Evolutionary conservation across 2,113 vertebrate species (phyloP), one percentile per base, ranked within the genome.

Genomic region (Mola mola): DNA sequence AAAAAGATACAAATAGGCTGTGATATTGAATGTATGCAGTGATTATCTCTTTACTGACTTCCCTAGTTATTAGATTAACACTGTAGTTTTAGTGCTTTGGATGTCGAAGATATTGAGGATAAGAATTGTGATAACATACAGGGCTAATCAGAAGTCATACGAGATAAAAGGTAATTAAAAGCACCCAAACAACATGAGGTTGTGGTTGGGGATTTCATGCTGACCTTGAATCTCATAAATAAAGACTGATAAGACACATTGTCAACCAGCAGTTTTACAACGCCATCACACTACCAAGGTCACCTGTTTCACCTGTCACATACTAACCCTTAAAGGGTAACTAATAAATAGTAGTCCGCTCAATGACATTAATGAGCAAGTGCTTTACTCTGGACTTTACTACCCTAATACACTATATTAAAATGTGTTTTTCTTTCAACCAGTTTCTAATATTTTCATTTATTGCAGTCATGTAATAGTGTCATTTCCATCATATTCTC

Each of bases 221-320:
- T 75, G 75, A 62, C 70, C 78, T 83, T 83, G 60, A 78, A 43
- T 42, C 20, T 43, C 3, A 3, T 0, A 24, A 62, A 86, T 50
- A 66, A 69, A 36, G 20, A 17, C 37, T 52, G 53, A 69, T 57
- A 73, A 9, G 24, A 61, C 19, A 17, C 28, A 33, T 43, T 7
- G 57, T 31, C 13, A 19, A 36, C 13, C 33, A 13, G 33, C 33
- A 34, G 15, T 34, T 4, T 4, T n/a, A n/a, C 11, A 34, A 4
- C 6, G 15, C 4, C 12, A 34, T 31, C 0, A 17, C 16, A 20
- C 7, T 6, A 10, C 8, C n/a, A 12, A 21, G 12, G 26, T 21
- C 8, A 22, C 19, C 10, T 16, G 10, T 1, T 17, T 24, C 2
- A 37, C 17, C 2, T 34, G 20, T 49, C 17, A 49, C 19, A 20